These are phyloP conservation scores for Athene noctua DNA, from an alignment of 2,113 vertebrate species.

Conservation along the genomic window DNA sequence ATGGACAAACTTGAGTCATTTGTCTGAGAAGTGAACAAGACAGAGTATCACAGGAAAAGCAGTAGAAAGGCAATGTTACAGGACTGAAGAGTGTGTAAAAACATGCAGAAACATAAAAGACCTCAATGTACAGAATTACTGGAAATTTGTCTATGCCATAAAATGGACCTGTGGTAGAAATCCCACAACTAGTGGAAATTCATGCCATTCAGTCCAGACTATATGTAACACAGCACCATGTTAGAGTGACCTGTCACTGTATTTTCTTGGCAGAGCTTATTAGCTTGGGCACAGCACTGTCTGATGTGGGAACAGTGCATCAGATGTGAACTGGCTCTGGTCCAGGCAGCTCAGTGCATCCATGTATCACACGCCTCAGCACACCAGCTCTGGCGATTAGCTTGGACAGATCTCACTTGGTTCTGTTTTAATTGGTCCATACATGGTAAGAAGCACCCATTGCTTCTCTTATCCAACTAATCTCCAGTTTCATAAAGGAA, in stretches of 20 bases:
- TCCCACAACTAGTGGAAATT: not conserved
- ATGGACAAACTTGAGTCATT: not conserved
- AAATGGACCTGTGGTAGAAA: not conserved
- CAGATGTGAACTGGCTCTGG: not conserved
- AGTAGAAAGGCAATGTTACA: not conserved
- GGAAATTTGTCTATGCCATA: not conserved
- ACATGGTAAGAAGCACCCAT: not conserved
- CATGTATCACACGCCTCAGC: not conserved
- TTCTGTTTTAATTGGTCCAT: constrained; percentile 31
- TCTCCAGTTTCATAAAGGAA: not conserved
- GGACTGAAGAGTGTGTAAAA: not conserved
- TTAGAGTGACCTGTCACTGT: not conserved
- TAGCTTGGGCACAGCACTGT: constrained; percentile 13
- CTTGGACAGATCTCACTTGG: not conserved
- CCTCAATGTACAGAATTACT: not conserved
- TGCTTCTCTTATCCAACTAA: not conserved
- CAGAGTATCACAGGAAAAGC: not conserved
- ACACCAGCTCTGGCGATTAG: not conserved
- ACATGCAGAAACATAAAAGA: not conserved
- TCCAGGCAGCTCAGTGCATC: constrained; percentile 30
- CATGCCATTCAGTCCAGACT: not conserved
- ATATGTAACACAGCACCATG: not conserved
- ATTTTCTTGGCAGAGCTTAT: not conserved
- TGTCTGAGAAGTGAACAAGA: not conserved
- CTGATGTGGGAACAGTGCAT: constrained; percentile 28